These are phyloP conservation scores for Hucho hucho DNA, from an alignment of 2,113 vertebrate species.

Conservation along the genomic window DNA sequence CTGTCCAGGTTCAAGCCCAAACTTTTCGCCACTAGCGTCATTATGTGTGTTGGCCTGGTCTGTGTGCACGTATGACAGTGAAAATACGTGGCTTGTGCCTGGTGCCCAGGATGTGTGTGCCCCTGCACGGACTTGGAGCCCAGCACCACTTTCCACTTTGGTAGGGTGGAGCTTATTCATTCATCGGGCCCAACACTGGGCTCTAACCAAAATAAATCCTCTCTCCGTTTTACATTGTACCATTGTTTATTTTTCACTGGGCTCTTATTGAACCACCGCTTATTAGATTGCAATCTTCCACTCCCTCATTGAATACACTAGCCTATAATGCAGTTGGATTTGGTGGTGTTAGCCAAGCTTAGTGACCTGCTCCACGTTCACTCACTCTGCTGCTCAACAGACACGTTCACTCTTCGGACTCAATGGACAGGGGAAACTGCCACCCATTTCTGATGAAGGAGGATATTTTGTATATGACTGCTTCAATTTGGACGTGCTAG, in stretches of 20 bases:
- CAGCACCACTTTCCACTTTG: constrained; percentile 21
- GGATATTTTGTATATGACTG: not conserved
- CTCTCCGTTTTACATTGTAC: constrained; percentile 35
- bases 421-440: not conserved
- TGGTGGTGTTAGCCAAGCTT: constrained; percentile 27
- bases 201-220: constrained; percentile 34
- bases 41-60: not conserved
- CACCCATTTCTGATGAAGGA: constrained; percentile 4
- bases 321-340: constrained; percentile 16
- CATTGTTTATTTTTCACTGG: constrained; percentile 39
- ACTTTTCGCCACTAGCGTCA: not conserved
- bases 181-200: constrained; percentile 25
- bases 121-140: constrained; percentile 54
- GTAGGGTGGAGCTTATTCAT: constrained; percentile 36
- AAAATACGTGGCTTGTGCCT: constrained; percentile 17
- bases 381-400: not conserved
- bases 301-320: constrained; percentile 21
- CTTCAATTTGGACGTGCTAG: not conserved
- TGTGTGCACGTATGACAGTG: constrained; percentile 4
- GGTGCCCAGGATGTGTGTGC: constrained; percentile 37
- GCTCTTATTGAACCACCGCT: constrained; percentile 8
- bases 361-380: constrained; percentile 46
- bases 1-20: not conserved
- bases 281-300: constrained; percentile 48
- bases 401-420: constrained; percentile 30